Evolutionary conservation across 2,797 vertebrate genomes (phyloP).

Genomic region (Kryptopterus vitreolus): DNA sequence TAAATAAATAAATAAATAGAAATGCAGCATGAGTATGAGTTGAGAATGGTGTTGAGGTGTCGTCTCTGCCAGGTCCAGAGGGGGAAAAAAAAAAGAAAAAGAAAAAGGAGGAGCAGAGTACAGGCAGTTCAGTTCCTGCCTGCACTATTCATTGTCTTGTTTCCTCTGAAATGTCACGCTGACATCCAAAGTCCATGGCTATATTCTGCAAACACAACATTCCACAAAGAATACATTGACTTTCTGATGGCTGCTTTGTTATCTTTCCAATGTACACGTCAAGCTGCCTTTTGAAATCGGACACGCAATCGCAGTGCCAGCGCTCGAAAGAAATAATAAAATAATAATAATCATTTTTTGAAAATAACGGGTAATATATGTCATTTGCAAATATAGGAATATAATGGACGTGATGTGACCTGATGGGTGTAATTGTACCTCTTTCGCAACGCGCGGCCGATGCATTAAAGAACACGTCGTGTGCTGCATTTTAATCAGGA

Average conservation of each 20-base stretch:
- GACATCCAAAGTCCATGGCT: background rate
- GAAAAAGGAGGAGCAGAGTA: background rate
- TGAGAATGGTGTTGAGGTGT: background rate
- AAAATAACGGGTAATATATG: too few relatives aligned
- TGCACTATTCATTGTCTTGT: slow-evolving; percentile 19
- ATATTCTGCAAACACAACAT: slow-evolving; percentile 21
- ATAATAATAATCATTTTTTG: too few relatives aligned
- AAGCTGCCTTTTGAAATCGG: background rate
- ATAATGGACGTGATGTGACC: too few relatives aligned
- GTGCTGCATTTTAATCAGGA: background rate
- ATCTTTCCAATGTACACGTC: background rate
- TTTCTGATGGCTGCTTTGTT: background rate
- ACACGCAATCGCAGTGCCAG: background rate
- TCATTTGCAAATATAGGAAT: too few relatives aligned
- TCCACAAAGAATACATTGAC: background rate
- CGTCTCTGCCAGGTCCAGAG: slow-evolving; percentile 8
- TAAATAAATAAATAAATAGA: background rate
- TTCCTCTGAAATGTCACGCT: slow-evolving; percentile 26
- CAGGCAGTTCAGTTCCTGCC: slow-evolving; percentile 2
- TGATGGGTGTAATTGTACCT: too few relatives aligned
- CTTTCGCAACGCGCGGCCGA: too few relatives aligned
- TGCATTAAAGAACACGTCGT: background rate
- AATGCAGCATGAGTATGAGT: background rate
- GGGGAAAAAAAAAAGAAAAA: too few relatives aligned
- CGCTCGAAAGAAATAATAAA: background rate